These are phyloP conservation scores for Cherax quadricarinatus DNA, from an alignment of 1,140 invertebrate species.

Conservation along the genomic window DNA sequence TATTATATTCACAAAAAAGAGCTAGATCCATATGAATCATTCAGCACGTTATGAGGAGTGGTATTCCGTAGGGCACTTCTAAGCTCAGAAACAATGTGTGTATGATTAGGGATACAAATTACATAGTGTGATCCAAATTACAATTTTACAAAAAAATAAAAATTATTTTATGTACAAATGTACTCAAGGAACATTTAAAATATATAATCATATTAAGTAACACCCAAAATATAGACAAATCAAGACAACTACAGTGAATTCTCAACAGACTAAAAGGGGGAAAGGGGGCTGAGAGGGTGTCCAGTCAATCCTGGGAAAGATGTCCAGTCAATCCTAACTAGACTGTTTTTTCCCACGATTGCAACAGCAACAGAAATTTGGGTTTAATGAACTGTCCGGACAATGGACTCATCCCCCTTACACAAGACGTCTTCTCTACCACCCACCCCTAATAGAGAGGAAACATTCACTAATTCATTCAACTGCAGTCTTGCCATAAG, in stretches of 20 bases:
- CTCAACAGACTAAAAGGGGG: no score
- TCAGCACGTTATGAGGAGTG: not conserved
- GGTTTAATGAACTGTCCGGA: not conserved
- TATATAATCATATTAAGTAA: not conserved
- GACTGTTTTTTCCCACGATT: not conserved
- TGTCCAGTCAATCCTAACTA: no score
- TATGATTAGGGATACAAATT: not conserved
- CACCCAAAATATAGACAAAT: not conserved
- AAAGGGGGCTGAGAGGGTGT: no score
- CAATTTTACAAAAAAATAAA: not conserved
- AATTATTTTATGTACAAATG: not conserved
- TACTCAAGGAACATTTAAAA: not conserved
- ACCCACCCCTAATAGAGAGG: no score
- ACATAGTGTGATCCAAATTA: not conserved
- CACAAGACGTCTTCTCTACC: no score
- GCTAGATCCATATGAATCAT: no score
- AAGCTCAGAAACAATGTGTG: not conserved
- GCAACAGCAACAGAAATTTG: not conserved
- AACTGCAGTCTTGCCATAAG: no score
- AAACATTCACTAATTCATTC: no score
- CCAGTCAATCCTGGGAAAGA: no score
- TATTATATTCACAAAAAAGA: no score
- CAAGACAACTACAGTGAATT: not conserved
- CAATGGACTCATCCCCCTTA: not conserved
- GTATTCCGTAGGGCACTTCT: not conserved